Evolutionary conservation across 2,797 vertebrate species (phyloP).

Genomic region (Heterohyrax brucei): DNA sequence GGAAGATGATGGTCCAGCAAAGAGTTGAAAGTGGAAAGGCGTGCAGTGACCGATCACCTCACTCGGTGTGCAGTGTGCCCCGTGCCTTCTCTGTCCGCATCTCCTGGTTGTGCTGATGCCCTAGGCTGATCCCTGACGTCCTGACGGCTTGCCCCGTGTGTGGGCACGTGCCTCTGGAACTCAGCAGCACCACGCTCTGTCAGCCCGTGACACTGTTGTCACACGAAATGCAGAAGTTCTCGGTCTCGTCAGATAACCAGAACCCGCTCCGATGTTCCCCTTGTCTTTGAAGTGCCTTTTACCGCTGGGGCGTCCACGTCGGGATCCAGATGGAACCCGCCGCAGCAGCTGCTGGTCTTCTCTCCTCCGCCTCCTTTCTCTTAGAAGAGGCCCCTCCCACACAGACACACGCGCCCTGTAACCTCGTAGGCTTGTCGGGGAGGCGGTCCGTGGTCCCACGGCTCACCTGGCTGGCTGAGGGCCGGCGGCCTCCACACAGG

Average conservation of each 20-base stretch:
- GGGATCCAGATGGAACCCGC: not conserved
- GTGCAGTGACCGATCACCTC: rapidly evolving
- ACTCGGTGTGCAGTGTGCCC: not conserved
- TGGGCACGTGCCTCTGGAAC: not conserved
- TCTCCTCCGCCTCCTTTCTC: not conserved
- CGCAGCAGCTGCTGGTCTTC: rapidly evolving
- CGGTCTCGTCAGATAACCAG: too few relatives aligned
- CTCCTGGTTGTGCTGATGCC: rapidly evolving
- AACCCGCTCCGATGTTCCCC: not conserved
- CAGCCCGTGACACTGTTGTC: not conserved
- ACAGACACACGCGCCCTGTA: too few relatives aligned
- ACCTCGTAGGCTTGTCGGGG: not conserved
- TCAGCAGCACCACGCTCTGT: rapidly evolving
- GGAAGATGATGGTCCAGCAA: not conserved
- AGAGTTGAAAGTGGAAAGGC: not conserved
- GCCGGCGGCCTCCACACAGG: not conserved
- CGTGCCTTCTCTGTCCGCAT: too few relatives aligned
- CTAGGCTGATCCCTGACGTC: not conserved
- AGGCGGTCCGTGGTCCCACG: not conserved
- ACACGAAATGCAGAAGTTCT: not conserved
- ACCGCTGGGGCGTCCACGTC: not conserved
- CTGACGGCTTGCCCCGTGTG: not conserved
- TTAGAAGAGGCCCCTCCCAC: not conserved
- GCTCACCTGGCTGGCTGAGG: not conserved
- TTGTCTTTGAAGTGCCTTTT: not conserved